Evolutionary conservation across 2,113 vertebrate species (phyloP).

Genomic region (Hylia prasina): DNA sequence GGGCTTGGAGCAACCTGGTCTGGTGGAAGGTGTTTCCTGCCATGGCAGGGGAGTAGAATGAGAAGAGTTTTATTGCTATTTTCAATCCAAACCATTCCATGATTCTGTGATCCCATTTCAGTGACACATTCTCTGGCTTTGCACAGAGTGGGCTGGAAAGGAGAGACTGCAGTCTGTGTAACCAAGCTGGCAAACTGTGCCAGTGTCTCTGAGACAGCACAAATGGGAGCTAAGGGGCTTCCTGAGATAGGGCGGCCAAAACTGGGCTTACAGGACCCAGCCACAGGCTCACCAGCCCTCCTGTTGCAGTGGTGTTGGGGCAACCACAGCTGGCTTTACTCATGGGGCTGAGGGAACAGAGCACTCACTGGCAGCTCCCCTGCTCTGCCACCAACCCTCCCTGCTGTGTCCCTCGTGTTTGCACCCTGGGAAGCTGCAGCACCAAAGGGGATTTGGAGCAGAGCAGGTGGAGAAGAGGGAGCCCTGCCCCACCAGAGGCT

Average conservation of each 20-base stretch:
- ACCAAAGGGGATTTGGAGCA: neutral
- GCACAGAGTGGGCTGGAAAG: neutral
- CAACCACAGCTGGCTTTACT: neutral
- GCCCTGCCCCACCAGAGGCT: neutral
- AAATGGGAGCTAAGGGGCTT: neutral
- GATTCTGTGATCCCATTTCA: neutral
- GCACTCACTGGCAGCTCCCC: rapidly evolving
- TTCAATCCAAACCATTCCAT: neutral
- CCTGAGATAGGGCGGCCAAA: neutral
- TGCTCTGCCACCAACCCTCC: neutral
- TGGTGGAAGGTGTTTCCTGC: neutral
- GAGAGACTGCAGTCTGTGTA: neutral
- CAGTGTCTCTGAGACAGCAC: neutral
- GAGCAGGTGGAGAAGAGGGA: neutral
- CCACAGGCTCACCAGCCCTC: neutral
- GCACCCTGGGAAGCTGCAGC: neutral
- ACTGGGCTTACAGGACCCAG: rapidly evolving
- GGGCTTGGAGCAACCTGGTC: neutral
- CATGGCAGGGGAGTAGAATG: neutral
- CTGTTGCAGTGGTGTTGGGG: rapidly evolving
- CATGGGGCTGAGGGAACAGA: neutral
- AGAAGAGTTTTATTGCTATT: neutral
- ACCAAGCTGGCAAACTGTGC: neutral
- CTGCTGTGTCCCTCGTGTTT: neutral
- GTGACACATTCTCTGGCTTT: neutral